Base-by-base conservation (phyloP, 1,140 invertebrate genomes). In the Oreohelix idahoensis region DNA sequence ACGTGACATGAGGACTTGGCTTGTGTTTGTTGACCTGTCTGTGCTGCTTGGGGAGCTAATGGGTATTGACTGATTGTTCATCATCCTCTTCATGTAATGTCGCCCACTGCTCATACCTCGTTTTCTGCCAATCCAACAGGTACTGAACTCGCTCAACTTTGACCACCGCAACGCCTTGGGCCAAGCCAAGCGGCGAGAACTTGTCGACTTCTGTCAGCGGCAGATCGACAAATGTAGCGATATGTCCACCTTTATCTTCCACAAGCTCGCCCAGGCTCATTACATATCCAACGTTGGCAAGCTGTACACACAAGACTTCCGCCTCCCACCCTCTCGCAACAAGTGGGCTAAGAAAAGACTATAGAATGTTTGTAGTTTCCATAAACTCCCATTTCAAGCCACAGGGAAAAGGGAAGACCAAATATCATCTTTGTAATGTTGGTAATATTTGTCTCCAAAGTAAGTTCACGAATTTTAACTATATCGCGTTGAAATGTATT, bases 171-270 rank as follows among this genome's bases (percentile, higher is more conserved):
- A 79, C 58, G 36, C 36, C 10, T 58, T 79, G 51, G 51, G 77
- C 35, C 77, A 79, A 42, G 77, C 77, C 35, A 63, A 53, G 13
- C 38, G 77, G 26, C 51, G 77, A 23, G 49, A 79, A 45, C 51
- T 79, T 13, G 51, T 79, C 5, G 77, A 79, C 77, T 13, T 29
- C 17, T 58, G 29, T 11, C 77, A 79, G 58, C 32, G 77, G 4
- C 77, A 79, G 77, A 79, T 79, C 36, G 77, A 79, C 58, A 58
- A 79, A 36, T 79, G 77, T 26, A 79, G 49, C n/a, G 77, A 66
- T n/a, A 53, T 66, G 32, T 36, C 51, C 35, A 45, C 32, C 35
- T 35, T 35, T 32, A 79, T 79, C 53, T 79, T 79, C 58, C 77
- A 79, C 74, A 76, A 76, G 36, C 45, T 76, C 29, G 74, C 74